phyloP scores from a whole-genome alignment of 2,797 vertebrate genomes.

The Agapornis canus region DNA sequence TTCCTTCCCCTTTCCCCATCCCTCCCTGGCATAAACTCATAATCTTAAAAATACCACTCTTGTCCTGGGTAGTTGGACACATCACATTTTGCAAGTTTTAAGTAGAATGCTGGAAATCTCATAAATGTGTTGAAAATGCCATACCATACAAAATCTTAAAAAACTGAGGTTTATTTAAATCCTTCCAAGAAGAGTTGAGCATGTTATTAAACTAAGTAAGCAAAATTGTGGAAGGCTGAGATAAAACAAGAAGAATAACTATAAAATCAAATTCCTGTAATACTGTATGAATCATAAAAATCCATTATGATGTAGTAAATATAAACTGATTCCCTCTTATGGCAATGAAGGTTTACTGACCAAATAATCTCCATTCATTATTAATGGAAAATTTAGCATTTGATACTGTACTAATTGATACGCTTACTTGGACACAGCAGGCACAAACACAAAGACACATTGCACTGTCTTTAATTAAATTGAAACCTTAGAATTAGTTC shows the following conservation, averaged over 20 bases:
- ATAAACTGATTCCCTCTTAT: not conserved
- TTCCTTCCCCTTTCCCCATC: not conserved
- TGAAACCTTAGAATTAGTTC: not conserved
- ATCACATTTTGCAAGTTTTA: not conserved
- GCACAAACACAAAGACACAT: not conserved
- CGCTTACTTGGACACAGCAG: not conserved
- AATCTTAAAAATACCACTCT: not conserved
- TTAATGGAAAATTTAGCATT: not conserved
- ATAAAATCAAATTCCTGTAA: not conserved
- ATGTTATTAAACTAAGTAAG: not conserved
- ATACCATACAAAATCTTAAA: not conserved
- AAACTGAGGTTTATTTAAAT: not conserved
- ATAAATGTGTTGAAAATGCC: not conserved
- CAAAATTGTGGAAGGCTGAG: not conserved
- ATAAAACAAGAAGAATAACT: not conserved
- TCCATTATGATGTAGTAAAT: not conserved
- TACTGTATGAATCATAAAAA: not conserved
- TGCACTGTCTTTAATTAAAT: not conserved
- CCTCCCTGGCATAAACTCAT: rapidly evolving
- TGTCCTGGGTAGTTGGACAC: not conserved
- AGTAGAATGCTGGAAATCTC: not conserved
- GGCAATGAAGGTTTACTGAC: not conserved
- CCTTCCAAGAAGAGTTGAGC: not conserved
- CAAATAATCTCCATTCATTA: not conserved
- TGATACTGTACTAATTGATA: not conserved